phyloP scores from a whole-genome alignment of 2,888 invertebrate genomes.

The Troglohyphantes excavatus region DNA sequence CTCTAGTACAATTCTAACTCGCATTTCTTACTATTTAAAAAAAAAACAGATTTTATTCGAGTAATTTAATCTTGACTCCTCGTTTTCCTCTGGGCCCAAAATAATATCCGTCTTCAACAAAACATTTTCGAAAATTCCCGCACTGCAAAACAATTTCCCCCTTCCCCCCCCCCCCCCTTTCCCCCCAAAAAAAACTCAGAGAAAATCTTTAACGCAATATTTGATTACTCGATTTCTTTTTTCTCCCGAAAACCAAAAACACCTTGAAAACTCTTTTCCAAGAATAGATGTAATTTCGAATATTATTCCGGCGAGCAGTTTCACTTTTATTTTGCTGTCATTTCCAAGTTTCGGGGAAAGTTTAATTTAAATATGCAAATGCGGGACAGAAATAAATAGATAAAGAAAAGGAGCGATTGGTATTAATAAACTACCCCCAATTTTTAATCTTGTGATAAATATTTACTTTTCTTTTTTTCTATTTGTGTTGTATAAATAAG shows the following conservation, averaged over 20 bases:
- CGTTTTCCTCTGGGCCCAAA: background rate
- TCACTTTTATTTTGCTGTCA: slow-evolving; percentile 1
- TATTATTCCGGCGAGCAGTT: background rate
- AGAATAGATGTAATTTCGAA: slow-evolving; percentile 9
- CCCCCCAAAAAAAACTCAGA: background rate
- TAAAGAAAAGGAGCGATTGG: background rate
- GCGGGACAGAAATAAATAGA: background rate
- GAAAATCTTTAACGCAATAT: slow-evolving; percentile 1
- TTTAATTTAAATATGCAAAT: slow-evolving; percentile 1
- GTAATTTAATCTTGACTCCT: background rate
- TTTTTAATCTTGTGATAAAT: background rate
- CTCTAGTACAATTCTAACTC: too few species aligned
- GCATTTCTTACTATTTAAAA: too few species aligned
- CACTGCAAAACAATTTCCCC: background rate
- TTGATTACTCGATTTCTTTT: background rate
- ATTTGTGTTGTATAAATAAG: background rate
- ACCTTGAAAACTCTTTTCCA: background rate
- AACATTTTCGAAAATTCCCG: background rate
- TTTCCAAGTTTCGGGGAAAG: background rate
- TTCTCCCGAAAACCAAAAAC: background rate
- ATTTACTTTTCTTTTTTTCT: background rate
- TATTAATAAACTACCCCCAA: background rate
- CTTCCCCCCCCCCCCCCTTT: too few species aligned
- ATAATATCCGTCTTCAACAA: background rate
- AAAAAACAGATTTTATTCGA: background rate